Conservation (phyloP, 2,888 invertebrate species). For the Philaethria dido region DNA sequence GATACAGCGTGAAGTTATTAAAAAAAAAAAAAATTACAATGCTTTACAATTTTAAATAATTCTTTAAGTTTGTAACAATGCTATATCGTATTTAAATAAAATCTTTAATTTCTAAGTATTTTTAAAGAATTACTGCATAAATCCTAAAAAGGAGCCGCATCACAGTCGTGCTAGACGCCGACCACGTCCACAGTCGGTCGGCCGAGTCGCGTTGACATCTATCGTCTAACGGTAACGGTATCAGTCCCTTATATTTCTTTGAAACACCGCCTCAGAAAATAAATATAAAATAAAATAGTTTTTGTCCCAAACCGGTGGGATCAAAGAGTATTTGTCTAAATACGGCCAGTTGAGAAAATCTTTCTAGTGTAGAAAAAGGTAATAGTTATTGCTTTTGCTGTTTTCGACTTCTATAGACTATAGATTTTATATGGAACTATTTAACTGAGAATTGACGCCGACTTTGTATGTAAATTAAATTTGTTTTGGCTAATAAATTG, state of each 20-base stretch:
- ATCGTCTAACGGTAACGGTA: slow-evolving; percentile 20
- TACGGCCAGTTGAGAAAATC: not conserved
- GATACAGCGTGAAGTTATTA: no score
- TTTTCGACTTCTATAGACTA: not conserved
- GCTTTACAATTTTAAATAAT: no score
- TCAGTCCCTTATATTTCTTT: slow-evolving; percentile 15
- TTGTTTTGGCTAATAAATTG: no score
- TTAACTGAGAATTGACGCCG: not conserved
- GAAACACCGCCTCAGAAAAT: slow-evolving; percentile 5
- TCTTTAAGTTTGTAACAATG: no score
- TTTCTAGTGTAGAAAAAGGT: slow-evolving; percentile 3
- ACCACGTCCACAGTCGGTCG: no score
- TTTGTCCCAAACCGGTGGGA: slow-evolving; percentile 28
- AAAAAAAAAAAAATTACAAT: no score
- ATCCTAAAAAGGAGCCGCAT: slow-evolving; percentile 3
- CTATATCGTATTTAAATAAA: no score
- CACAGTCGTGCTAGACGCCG: not conserved
- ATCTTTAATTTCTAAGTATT: not conserved
- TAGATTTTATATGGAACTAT: not conserved
- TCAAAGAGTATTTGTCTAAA: slow-evolving; percentile 33
- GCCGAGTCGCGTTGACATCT: slow-evolving; percentile 21
- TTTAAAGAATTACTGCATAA: not conserved
- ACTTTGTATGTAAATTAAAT: not conserved
- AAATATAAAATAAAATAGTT: slow-evolving; percentile 23
- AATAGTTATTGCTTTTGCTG: not conserved